These are phyloP conservation scores for Danionella dracula DNA, from an alignment of 2,797 vertebrate genomes.

Conservation along the genomic window DNA sequence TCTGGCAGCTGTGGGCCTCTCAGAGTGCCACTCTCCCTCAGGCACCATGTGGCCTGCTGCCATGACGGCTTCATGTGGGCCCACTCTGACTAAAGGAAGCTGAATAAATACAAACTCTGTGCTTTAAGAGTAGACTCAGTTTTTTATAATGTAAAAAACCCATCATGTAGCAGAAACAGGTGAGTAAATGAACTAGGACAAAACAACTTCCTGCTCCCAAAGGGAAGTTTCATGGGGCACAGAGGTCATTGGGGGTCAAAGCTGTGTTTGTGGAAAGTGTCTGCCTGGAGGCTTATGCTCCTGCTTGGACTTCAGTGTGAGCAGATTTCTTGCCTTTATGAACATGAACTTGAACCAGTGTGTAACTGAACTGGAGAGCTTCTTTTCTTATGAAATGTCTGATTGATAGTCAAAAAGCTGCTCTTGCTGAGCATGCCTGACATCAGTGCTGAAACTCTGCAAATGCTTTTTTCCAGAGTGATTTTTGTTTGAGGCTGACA, in stretches of 20 bases:
- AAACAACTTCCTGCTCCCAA: conserved; percentile 55
- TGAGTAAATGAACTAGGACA: conserved; percentile 60
- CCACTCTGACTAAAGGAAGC: conserved; percentile 59
- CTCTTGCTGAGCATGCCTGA: conserved; percentile 13
- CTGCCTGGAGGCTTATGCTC: conserved; percentile 6
- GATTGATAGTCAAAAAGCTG: conserved; percentile 8
- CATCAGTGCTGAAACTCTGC: not conserved
- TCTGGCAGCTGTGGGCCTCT: conserved; percentile 30
- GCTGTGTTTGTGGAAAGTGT: conserved; percentile 46
- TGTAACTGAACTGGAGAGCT: not conserved
- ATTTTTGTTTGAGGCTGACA: conserved; percentile 4
- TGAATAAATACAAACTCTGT: conserved; percentile 64
- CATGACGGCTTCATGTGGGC: conserved; percentile 56
- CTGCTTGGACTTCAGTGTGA: not conserved
- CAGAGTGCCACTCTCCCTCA: conserved; percentile 35
- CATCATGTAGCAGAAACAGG: conserved; percentile 59
- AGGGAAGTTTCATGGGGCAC: conserved; percentile 60
- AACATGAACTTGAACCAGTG: conserved; percentile 19
- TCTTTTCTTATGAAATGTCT: not conserved
- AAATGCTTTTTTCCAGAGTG: conserved; percentile 4
- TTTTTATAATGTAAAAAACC: conserved; percentile 46
- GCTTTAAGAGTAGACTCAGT: conserved; percentile 38
- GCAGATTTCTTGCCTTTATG: not conserved
- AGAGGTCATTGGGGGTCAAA: conserved; percentile 33
- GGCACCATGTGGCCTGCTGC: conserved; percentile 31